A percentile compares a stretch with the other conserved stretches of the same genome.
phyloP scores from a whole-genome alignment of 2,888 invertebrate genomes.

The Podotricha telesiphe region DNA sequence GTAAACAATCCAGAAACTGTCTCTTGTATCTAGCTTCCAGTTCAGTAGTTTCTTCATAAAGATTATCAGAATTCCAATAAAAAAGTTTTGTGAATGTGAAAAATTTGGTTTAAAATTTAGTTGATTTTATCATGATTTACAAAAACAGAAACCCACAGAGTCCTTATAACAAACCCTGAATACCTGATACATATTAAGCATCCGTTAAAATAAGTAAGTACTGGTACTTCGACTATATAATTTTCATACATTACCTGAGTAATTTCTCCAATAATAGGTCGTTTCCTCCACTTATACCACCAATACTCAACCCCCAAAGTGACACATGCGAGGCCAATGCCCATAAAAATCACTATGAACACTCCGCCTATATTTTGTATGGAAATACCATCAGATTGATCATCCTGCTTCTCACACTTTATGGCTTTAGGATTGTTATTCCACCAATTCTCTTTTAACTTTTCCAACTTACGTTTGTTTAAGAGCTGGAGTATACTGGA shows the following conservation, averaged over 20 bases:
- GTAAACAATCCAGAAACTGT: no score
- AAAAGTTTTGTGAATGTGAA: no score
- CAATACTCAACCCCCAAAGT: conserved; percentile 97
- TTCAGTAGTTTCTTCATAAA: no score
- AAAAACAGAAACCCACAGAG: no score
- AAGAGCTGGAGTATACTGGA: conserved; percentile 94
- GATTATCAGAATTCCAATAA: no score
- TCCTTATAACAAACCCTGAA: no score
- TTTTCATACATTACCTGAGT: conserved; percentile 69
- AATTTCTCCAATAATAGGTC: conserved; percentile 84
- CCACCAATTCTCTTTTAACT: conserved; percentile 99
- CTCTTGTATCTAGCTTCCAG: no score
- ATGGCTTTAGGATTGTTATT: conserved; percentile 90
- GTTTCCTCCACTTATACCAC: conserved; percentile 93
- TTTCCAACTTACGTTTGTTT: conserved; percentile 96
- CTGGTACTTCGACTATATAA: no score
- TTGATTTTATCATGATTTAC: no score
- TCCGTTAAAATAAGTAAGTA: no score
- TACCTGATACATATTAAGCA: no score
- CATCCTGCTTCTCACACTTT: conserved; percentile 93
- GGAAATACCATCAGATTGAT: conserved; percentile 98
- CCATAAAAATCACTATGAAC: conserved; percentile 98
- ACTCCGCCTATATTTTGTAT: conserved; percentile 99
- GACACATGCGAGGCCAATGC: conserved; percentile 94
- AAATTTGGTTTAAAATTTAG: no score